Evolutionary conservation across 2,797 vertebrate genomes (phyloP), one percentile per base, ranked within the genome.

Genomic region (Somateria mollissima): DNA sequence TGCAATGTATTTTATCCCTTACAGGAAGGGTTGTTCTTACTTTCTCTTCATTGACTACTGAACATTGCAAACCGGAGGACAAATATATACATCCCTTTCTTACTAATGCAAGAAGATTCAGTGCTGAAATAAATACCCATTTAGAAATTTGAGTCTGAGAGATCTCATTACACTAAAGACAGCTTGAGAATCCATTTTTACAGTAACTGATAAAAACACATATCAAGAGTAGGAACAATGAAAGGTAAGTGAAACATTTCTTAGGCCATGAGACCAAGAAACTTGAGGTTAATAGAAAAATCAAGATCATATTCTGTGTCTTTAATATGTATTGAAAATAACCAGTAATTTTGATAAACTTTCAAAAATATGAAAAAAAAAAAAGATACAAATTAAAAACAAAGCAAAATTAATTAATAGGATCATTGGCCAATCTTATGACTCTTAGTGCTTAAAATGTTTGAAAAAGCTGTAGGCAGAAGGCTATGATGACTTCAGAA

Each of bases 271-370:
- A 28, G 32, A 89, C 6, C 11, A 79, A 93, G 58, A 13, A 74
- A 67, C 5, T 11, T 82, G 60, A 82, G 87, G 79, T 24, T 18
- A 69, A 81, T 88, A 75, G 7, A 58, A 86, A 84, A 90, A 86
- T 72, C 1, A 47, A 0, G 1, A 36, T 15, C 0, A 1, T 30
- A 22, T 16, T 20, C 18, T 53, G 11, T 12, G 6, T 9, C 12
- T 51, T 78, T 72, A 32, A 32, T 32, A 30, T 0, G 2, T 9
- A 4, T 62, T 32, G 34, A 66, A 74, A 84, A 84, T 8, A 47
- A 73, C 16, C 2, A 49, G 22, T 36, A 62, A 36, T 10, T 36
- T 78, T 16, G 72, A 69, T 58, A 41, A 84, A 45, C 3, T 12
- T 67, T n/a, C 62, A 14, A 24, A 47, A 60, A 12, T 47, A 56